Evolutionary conservation across 2,113 vertebrate genomes (phyloP).

Genomic region (Numida meleagris): DNA sequence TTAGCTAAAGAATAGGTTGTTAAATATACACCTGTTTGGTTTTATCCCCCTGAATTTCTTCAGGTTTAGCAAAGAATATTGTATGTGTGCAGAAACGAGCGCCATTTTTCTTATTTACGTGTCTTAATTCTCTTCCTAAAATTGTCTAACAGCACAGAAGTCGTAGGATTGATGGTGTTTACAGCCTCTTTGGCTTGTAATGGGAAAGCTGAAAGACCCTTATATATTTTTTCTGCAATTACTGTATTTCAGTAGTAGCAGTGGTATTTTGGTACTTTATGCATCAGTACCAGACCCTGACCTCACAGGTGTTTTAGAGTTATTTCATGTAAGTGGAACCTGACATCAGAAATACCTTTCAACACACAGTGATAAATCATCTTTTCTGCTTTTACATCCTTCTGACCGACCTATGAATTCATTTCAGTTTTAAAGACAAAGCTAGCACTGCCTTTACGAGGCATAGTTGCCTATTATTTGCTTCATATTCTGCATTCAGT

Average conservation of each 20-base stretch:
- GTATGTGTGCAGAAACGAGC: fast-evolving
- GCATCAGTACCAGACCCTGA: not conserved
- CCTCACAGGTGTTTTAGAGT: not conserved
- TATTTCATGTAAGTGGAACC: not conserved
- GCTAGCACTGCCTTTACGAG: not conserved
- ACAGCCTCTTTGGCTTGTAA: not conserved
- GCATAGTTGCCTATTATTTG: not conserved
- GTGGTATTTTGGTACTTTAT: not conserved
- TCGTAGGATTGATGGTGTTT: not conserved
- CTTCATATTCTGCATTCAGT: not conserved
- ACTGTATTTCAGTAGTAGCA: not conserved
- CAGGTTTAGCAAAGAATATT: not conserved
- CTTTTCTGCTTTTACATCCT: not conserved
- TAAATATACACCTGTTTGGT: fast-evolving
- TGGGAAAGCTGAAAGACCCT: not conserved
- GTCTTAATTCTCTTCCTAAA: not conserved
- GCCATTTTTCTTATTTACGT: not conserved
- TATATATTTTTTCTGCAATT: not conserved
- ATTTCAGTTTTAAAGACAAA: not conserved
- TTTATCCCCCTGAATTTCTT: not conserved
- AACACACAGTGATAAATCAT: not conserved
- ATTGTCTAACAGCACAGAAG: not conserved
- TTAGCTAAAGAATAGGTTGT: not conserved
- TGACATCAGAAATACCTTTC: not conserved
- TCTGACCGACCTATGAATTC: not conserved